Evolutionary conservation across 1,140 invertebrate genomes (phyloP), one percentile per base, ranked within the genome.

Genomic region (Papilio helenus): DNA sequence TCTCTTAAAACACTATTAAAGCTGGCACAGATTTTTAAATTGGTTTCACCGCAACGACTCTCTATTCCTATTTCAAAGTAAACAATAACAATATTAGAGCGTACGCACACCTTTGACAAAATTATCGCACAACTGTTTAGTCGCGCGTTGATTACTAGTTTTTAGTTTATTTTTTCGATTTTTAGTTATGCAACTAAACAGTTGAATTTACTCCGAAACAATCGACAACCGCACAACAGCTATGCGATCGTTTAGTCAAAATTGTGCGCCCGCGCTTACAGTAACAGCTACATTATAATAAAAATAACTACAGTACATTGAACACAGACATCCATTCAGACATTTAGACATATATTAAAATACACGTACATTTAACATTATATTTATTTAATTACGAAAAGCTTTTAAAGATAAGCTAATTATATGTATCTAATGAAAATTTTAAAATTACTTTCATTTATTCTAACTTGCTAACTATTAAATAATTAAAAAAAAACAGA

Each of bases 1-100:
- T 89, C 80, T 88, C 89, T 92, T 91, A 91, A 44, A 79, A 84
- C 44, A 83, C 91, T 93, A 93, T 93, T 93, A 93, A 93, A 93
- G 91, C 91, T 93, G 89, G 86, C 88, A 88, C 88, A 90, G 87
- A 89, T 90, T 92, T 68, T 68, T 88, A 84, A 84, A 82, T 89
- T 89, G 85, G 83, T 90, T 92, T 90, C 79, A 87, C 85, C 87
- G 89, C 89, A 83, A 89, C 81, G 79, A 80, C 83, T 84, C 88
- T 91, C 90, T 88, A 83, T 85, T 82, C 72, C 81, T 81, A 82
- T 85, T 82, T 82, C 80, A 88, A 82, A 84, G 81, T 83, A 81
- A 83, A 79, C 73, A 82, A 83, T 79, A 81, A 81, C 78, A 85
- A 80, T 65, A 39, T 39, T 39, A 39, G 34, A 34, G 34, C 34